Evolutionary conservation across 2,113 vertebrate species (phyloP), one percentile per base, ranked within the genome.

Genomic region (Echinops telfairi): DNA sequence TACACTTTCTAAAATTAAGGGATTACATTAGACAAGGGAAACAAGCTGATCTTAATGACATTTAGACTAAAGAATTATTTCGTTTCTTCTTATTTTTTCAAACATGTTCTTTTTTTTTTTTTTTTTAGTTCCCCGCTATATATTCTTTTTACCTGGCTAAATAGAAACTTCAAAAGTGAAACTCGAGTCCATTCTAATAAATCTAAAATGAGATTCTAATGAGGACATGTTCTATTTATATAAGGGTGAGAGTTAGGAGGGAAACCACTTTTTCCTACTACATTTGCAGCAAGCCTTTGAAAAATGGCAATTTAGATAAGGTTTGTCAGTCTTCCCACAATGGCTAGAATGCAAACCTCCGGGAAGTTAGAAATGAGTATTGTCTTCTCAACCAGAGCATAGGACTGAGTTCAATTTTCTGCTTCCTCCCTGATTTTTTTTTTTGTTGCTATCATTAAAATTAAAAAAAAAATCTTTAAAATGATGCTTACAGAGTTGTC

Each of bases 241-340:
- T 19, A 70, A 29, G 43, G 25, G 64, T 91, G 58, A 38, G 23
- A 33, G 20, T 33, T 77, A 66, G n/a, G n/a, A 31, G 31, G 66
- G 29, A 7, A 14, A 27, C 17, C 16, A 1, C 82, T 89, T 88
- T 71, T 22, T 38, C 43, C 47, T 60, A n/a, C 75, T 73, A 83
- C 79, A 88, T 64, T 95, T 87, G 71, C 76, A 91, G 76, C 9
- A 75, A 90, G 40, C 73, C 87, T 95, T 91, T 93, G 75, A 91
- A 91, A 92, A 93, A 92, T 89, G 73, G 73, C 77, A 93, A 64
- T 92, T 91, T 95, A 92, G 93, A 91, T 93, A 75, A 96, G 75
- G 33, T 82, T 77, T 92, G 84, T 96, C 85, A 93, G 66, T 82
- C 88, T 95, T 66, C 43, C 57, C 93, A 79, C 40, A 84, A 23